phyloP scores from a whole-genome alignment of 2,888 invertebrate genomes.

The Acanthosepion lycidas region DNA sequence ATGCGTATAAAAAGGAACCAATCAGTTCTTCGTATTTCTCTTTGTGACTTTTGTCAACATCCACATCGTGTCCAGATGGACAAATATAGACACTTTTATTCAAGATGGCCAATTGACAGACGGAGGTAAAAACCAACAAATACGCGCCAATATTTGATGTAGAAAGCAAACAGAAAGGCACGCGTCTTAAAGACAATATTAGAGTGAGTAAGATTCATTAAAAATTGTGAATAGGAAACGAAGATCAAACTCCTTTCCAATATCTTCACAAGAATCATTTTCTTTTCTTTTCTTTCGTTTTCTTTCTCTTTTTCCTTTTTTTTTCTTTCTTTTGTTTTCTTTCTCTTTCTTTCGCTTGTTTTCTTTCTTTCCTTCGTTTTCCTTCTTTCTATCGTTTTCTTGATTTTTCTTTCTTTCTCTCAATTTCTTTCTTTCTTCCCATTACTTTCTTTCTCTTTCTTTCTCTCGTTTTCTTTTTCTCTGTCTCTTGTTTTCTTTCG shows the following conservation, averaged over 20 bases:
- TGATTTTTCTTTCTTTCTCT: neutral
- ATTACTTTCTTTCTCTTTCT: neutral
- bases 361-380: neutral
- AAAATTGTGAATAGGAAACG: neutral
- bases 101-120: neutral
- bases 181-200: neutral
- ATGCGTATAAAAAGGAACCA: neutral
- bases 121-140: neutral
- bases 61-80: neutral
- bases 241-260: neutral
- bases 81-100: neutral
- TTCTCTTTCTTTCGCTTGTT: neutral
- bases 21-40: neutral
- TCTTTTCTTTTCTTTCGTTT: neutral
- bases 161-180: neutral
- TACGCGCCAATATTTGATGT: neutral
- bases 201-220: neutral
- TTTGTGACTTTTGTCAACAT: neutral
- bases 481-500: neutral
- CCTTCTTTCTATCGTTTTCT: neutral
- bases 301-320: neutral
- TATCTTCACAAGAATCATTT: neutral
- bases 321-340: neutral
- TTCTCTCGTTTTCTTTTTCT: accelerated
- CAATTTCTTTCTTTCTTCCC: too few relatives aligned